A percentile compares a stretch with the other conserved stretches of the same genome.
These are phyloP conservation scores for Polyommatus iphigenia DNA, from an alignment of 2,888 invertebrate species.

Conservation along the genomic window DNA sequence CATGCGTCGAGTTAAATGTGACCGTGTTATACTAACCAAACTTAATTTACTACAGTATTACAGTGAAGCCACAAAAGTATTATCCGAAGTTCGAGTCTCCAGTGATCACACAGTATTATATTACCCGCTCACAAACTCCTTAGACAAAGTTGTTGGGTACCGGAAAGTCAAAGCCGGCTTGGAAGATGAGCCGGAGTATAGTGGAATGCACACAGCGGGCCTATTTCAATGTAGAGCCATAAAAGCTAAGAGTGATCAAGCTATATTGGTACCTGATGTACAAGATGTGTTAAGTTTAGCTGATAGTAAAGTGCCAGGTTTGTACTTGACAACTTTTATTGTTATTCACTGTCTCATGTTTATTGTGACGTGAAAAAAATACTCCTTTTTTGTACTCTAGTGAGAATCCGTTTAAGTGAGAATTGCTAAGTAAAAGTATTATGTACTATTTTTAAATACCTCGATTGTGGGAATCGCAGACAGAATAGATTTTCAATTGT, in stretches of 20 bases:
- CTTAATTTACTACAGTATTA: slow-evolving; percentile 56
- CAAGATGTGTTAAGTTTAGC: slow-evolving; percentile 69
- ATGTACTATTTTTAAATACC: too few relatives aligned
- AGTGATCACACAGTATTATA: slow-evolving; percentile 76
- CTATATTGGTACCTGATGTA: slow-evolving; percentile 73
- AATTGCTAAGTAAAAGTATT: too few relatives aligned
- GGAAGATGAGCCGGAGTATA: slow-evolving; percentile 61
- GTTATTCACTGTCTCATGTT: background rate
- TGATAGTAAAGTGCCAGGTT: slow-evolving; percentile 74
- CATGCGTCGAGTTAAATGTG: too few relatives aligned
- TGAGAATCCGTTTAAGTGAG: too few relatives aligned
- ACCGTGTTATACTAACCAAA: background rate
- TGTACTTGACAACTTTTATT: slow-evolving; percentile 15
- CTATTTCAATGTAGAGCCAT: slow-evolving; percentile 62
- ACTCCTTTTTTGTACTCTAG: too few relatives aligned
- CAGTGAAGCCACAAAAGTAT: slow-evolving; percentile 65
- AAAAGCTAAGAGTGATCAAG: slow-evolving; percentile 66
- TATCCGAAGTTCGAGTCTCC: slow-evolving; percentile 80
- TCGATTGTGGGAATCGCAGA: too few relatives aligned
- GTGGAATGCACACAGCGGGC: slow-evolving; percentile 64
- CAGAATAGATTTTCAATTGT: too few relatives aligned
- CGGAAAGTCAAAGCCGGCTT: slow-evolving; percentile 75
- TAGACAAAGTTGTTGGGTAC: slow-evolving; percentile 83
- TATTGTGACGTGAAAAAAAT: too few relatives aligned
- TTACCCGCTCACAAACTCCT: slow-evolving; percentile 83